Conservation (phyloP, 1,140 invertebrate genomes). For the Ladona fulva region DNA sequence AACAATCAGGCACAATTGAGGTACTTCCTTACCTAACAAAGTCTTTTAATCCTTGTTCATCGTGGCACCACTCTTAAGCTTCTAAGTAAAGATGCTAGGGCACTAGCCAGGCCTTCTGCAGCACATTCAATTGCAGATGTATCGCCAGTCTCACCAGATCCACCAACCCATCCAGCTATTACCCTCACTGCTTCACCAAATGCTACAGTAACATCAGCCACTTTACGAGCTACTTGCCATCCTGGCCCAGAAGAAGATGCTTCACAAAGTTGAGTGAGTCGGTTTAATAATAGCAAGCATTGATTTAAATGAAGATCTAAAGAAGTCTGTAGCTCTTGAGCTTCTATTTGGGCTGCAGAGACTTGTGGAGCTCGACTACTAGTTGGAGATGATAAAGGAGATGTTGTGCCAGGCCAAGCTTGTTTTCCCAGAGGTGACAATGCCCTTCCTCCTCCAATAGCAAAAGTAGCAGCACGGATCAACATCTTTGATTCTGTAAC, state of each 20-base stretch:
- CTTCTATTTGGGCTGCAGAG: background rate
- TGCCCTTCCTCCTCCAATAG: background rate
- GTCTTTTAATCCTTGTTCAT: background rate
- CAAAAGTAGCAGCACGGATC: background rate
- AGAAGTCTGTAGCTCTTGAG: background rate
- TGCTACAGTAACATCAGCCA: background rate
- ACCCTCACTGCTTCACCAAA: background rate
- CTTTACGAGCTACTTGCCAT: background rate
- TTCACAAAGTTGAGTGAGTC: background rate
- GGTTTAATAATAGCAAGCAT: background rate
- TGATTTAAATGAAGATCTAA: background rate
- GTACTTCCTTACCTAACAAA: background rate
- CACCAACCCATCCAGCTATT: background rate
- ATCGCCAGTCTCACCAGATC: background rate
- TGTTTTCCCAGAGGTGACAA: background rate
- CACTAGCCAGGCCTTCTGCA: background rate
- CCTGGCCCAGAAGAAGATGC: background rate
- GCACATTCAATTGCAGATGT: background rate
- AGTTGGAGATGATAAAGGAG: background rate
- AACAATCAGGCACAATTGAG: background rate
- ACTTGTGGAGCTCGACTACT: background rate
- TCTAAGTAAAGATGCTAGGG: background rate
- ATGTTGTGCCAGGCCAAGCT: background rate
- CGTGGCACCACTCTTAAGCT: background rate
- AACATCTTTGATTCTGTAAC: background rate